Evolutionary conservation across 2,113 vertebrate species (phyloP), one percentile per base, ranked within the genome.

Genomic region (Oreotragus oreotragus): DNA sequence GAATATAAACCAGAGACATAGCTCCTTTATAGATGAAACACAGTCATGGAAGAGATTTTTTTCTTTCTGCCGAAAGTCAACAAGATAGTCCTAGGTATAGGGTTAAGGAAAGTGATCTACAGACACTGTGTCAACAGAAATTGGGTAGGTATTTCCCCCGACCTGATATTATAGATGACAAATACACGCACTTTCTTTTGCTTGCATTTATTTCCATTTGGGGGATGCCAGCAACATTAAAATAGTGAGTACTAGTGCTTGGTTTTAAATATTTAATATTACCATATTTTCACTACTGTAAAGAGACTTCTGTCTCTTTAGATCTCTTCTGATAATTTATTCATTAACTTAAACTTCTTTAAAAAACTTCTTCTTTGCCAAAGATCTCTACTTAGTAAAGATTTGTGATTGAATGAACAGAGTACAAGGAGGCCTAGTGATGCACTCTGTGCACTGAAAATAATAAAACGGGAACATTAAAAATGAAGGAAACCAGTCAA

Each of bases 291-390:
- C 57, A 83, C 84, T 53, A 5, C 91, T 73, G 25, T 60, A 88
- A 97, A 94, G 88, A 53, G 21, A 96, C 23, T 85, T 87, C 7
- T 70, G 5, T 97, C 19, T 90, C 84, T 95, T 23, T 47, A 81
- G 33, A 28, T 89, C 47, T 90, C 57, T 28, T 96, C 11, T 94
- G 94, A 27, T 62, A 97, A 80, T 96, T 60, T 97, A n/a, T 97
- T 96, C 33, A 0, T 3, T 88, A 88, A 90, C 57, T 96, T 94
- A 73, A 97, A 94, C 45, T 88, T 88, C 73, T 81, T 86, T 90
- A 28, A 83, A 86, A 93, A 97, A 77, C 80, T 92, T 97, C 5
- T 62, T 96, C 62, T 93, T 79, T 57, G 55, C 96, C 84, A 91
- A 96, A 79, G 36, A 95, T 96, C 90, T 89, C 27, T n/a, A 36